phyloP scores from a whole-genome alignment of 2,113 vertebrate genomes.

The Phyllostomus discolor region DNA sequence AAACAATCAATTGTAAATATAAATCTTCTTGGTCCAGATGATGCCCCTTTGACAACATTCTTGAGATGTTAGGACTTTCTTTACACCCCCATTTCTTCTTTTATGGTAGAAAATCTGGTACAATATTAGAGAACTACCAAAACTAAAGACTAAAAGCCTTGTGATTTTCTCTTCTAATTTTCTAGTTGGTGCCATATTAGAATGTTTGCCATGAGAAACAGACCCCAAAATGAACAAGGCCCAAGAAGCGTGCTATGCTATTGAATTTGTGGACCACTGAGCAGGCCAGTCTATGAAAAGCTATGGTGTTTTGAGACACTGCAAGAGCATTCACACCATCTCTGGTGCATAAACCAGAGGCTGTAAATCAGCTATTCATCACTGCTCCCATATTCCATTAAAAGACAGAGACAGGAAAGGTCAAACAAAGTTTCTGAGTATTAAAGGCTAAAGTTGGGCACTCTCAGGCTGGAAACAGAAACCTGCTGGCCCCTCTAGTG shows the following conservation, averaged over 20 bases:
- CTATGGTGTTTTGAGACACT: not conserved
- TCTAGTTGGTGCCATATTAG: not conserved
- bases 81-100: not conserved
- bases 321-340: not conserved
- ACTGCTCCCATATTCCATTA: not conserved
- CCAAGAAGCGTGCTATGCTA: not conserved
- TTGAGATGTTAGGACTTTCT: not conserved
- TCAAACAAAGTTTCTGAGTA: not conserved
- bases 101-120: not conserved
- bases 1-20: not conserved
- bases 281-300: not conserved
- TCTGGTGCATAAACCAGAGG: not conserved
- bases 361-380: not conserved
- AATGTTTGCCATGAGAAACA: not conserved
- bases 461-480: not conserved
- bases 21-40: not conserved
- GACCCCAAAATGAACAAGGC: not conserved
- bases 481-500: not conserved
- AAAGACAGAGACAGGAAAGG: slow-evolving; percentile 7
- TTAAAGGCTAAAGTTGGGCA: not conserved
- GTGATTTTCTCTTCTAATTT: slow-evolving; percentile 1
- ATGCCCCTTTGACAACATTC: not conserved
- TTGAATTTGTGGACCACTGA: not conserved
- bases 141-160: not conserved
- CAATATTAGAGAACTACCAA: not conserved